A percentile compares a stretch with the other conserved stretches of the same genome.
phyloP scores from a whole-genome alignment of 2,797 vertebrate species.

The Syncerus caffer region DNA sequence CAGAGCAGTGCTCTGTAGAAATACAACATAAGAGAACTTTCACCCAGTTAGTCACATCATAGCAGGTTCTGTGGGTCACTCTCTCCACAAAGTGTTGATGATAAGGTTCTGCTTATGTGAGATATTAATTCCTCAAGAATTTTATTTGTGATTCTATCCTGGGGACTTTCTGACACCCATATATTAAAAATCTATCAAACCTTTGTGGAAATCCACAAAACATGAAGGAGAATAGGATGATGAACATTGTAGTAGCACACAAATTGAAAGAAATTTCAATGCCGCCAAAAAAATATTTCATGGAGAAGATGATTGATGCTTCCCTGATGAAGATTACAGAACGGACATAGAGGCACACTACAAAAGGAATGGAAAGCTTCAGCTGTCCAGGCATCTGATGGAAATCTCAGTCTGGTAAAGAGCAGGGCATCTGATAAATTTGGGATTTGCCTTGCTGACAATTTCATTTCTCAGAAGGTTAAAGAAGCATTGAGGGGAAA shows the following conservation, averaged over 20 bases:
- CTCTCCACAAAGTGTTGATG: background rate
- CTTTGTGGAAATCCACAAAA: background rate
- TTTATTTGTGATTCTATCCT: background rate
- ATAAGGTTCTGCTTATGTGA: background rate
- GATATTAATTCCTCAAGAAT: background rate
- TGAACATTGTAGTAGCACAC: background rate
- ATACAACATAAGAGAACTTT: background rate
- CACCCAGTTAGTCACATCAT: background rate
- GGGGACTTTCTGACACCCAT: background rate
- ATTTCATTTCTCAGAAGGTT: conserved; percentile 50
- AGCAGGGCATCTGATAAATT: conserved; percentile 43
- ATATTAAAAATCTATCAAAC: background rate
- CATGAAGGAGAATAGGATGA: background rate
- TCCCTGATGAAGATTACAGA: conserved; percentile 51
- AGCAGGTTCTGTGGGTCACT: background rate
- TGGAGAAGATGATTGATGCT: background rate
- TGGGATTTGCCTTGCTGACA: conserved; percentile 51
- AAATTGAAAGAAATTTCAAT: conserved; percentile 37
- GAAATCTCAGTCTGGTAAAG: conserved; percentile 55
- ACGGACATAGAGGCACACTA: conserved; percentile 2
- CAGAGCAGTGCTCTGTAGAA: background rate
- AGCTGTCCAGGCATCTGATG: conserved; percentile 34
- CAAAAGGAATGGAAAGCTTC: background rate
- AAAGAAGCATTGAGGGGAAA: conserved; percentile 56
- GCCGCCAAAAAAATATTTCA: conserved; percentile 26